Percentiles rank a stretch among this genome's conserved stretches.
Evolutionary conservation across 2,888 invertebrate genomes (phyloP).

Genomic region (Polietes domitor): DNA sequence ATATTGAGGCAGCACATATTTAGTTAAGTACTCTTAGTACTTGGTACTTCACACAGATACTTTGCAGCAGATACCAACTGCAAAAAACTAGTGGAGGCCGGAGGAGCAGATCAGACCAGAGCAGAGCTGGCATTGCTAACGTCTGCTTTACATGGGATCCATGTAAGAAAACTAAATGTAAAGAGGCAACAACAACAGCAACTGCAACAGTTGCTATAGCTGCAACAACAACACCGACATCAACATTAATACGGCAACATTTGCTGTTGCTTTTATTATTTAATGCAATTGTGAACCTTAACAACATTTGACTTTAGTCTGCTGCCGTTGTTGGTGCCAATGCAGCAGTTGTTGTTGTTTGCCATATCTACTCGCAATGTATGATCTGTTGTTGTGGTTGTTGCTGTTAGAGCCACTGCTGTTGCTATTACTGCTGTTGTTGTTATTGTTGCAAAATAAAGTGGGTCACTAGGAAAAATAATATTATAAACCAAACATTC

Average conservation of each 20-base stretch:
- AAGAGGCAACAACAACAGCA: not conserved
- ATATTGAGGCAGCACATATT: not conserved
- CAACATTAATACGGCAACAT: no score
- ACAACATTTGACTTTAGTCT: conserved; percentile 62
- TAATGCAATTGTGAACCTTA: conserved; percentile 62
- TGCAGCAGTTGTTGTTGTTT: conserved; percentile 1
- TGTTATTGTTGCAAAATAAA: conserved; percentile 32
- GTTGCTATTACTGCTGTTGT: conserved; percentile 19
- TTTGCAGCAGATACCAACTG: not conserved
- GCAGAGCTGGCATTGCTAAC: not conserved
- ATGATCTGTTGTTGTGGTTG: conserved; percentile 26
- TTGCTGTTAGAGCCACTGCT: not conserved
- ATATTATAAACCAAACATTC: conserved; percentile 54
- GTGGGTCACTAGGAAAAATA: conserved; percentile 65
- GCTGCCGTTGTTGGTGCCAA: conserved; percentile 34
- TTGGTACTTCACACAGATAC: not conserved
- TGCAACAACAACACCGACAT: not conserved
- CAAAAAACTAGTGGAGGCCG: no score
- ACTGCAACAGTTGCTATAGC: not conserved
- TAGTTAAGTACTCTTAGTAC: not conserved
- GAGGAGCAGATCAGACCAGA: not conserved
- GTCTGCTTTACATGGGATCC: not conserved
- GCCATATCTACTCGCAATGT: not conserved
- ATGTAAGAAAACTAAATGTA: not conserved
- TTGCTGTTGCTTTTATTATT: conserved; percentile 51